phyloP scores from a whole-genome alignment of 2,113 vertebrate genomes.

The Lophochroa leadbeateri region DNA sequence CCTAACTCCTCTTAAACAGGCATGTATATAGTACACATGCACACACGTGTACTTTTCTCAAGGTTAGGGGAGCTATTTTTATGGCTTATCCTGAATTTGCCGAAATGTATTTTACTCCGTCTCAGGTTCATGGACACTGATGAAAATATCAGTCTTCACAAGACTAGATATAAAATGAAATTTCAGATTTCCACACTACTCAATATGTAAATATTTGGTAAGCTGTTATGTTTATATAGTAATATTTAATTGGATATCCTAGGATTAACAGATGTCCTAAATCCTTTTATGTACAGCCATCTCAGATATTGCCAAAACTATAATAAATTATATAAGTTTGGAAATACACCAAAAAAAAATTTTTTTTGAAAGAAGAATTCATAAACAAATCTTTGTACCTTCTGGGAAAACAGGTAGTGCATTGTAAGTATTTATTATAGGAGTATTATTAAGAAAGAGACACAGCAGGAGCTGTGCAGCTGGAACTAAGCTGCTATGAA shows the following conservation, averaged over 20 bases:
- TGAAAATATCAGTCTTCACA: neutral
- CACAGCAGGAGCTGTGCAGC: constrained; percentile 15
- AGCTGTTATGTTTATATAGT: constrained; percentile 27
- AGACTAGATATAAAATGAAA: neutral
- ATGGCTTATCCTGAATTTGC: neutral
- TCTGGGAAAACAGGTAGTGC: neutral
- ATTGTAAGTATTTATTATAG: constrained; percentile 61
- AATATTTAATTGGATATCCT: constrained; percentile 45
- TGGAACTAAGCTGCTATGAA: constrained; percentile 39
- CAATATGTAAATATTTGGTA: constrained; percentile 34
- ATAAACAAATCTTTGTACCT: constrained; percentile 22
- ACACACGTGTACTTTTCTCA: neutral
- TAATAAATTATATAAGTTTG: neutral
- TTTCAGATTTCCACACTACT: neutral
- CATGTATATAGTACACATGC: neutral
- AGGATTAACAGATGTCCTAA: constrained; percentile 30
- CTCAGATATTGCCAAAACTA: constrained; percentile 22
- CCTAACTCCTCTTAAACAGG: neutral
- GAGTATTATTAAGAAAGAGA: constrained; percentile 43
- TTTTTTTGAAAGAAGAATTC: constrained; percentile 34
- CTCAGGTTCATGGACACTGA: neutral
- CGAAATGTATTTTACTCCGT: neutral
- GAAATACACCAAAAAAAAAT: constrained; percentile 34
- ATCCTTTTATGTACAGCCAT: neutral
- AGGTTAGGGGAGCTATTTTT: neutral